These are phyloP conservation scores for Phaedon cochleariae DNA, from an alignment of 2,888 invertebrate species.

Conservation along the genomic window DNA sequence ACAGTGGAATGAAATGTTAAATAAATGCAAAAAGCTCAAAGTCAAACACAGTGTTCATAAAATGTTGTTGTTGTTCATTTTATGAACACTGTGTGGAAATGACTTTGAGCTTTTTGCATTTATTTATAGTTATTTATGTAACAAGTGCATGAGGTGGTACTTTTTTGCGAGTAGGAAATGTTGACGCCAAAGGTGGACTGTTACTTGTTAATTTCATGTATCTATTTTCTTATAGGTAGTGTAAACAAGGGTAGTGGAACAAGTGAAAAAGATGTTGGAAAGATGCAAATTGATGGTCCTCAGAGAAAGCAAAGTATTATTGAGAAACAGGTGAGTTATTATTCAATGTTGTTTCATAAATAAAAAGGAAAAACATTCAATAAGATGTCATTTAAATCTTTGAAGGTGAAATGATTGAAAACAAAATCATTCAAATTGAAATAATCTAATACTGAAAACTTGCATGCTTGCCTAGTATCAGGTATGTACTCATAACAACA, in stretches of 20 bases:
- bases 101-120: too few relatives aligned
- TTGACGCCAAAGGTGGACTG: background rate
- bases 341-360: too few relatives aligned
- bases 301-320: constrained; percentile 70
- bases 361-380: too few relatives aligned
- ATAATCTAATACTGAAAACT: constrained; percentile 5
- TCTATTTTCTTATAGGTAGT: constrained; percentile 46
- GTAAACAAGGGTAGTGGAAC: constrained; percentile 43
- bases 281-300: constrained; percentile 59
- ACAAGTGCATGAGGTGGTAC: too few relatives aligned
- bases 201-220: too few relatives aligned
- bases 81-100: background rate
- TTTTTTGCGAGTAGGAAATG: too few relatives aligned
- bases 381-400: too few relatives aligned
- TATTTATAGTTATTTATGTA: too few relatives aligned
- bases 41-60: too few relatives aligned
- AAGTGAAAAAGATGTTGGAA: constrained; percentile 46
- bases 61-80: constrained; percentile 5
- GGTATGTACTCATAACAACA: constrained; percentile 20
- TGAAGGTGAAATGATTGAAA: background rate
- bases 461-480: constrained; percentile 29
- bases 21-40: too few relatives aligned
- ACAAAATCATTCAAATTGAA: background rate
- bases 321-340: constrained; percentile 83
- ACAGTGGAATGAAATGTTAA: too few relatives aligned